phyloP scores from a whole-genome alignment of 2,888 invertebrate species.

The Bembecia ichneumoniformis region DNA sequence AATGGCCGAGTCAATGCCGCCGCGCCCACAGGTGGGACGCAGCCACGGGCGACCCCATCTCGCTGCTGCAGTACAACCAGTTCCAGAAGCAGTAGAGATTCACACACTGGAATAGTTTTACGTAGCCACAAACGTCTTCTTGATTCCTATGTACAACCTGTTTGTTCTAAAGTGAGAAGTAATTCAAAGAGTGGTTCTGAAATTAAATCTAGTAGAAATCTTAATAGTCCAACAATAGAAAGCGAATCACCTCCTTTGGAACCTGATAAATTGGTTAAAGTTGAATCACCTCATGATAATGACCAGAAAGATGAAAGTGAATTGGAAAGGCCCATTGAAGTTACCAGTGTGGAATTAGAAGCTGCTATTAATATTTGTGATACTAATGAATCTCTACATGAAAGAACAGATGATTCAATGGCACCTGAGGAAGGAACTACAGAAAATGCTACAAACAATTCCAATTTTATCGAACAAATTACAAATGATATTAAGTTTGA shows the following conservation, averaged over 20 bases:
- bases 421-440: constrained; percentile 23
- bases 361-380: constrained; percentile 35
- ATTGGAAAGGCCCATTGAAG: constrained; percentile 21
- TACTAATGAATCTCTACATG: constrained; percentile 53
- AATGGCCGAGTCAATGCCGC: constrained; percentile 35
- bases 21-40: constrained; percentile 39
- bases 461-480: constrained; percentile 37
- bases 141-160: constrained; percentile 37
- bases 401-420: constrained; percentile 26
- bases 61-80: constrained; percentile 64
- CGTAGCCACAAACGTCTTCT: constrained; percentile 74
- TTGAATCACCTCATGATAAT: constrained; percentile 29
- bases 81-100: constrained; percentile 61
- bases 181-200: constrained; percentile 35
- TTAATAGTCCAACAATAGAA: constrained; percentile 42
- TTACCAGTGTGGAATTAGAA: constrained; percentile 27
- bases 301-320: constrained; percentile 26
- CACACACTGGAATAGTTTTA: constrained; percentile 71
- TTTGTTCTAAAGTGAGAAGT: constrained; percentile 40
- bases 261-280: constrained; percentile 29
- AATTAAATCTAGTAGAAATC: constrained; percentile 36
- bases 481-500: constrained; percentile 35
- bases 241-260: constrained; percentile 34
- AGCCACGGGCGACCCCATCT: constrained; percentile 41
- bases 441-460: constrained; percentile 27